Base-by-base conservation (phyloP, 1,140 invertebrate species). In the Babylonia areolata region DNA sequence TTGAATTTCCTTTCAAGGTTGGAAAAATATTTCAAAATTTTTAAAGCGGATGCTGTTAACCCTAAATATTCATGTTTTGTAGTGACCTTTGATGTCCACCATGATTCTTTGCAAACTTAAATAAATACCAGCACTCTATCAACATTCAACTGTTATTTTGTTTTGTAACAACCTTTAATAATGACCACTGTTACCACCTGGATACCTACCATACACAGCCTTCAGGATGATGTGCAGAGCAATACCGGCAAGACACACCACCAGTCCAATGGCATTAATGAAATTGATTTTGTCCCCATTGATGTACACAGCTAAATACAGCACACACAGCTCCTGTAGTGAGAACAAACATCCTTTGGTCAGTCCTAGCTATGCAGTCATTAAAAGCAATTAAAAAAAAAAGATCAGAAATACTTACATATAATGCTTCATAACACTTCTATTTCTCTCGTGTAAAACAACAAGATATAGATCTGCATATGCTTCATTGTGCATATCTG, bases 221-320 rank as follows among this genome's bases (percentile, higher is more conserved):
- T 99, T 99, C 91, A 98, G 96, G 37, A 97, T 93, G 33, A 99
- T 96, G 94, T 99, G 99, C 78, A 97, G 95, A 17, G 95, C 95
- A 89, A 99, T 99, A 81, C 99, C 99, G 79, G 96, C 94, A 86
- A 99, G 94, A 93, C 98, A 99, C 20, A 99, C 94, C 15, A 97
- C 93, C 58, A 99, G 94, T 3, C 99, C 99, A 37, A 97, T 94
- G 33, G 97, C 96, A 95, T 99, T 99, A 2, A 99, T 95, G 1
- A 95, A 91, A 86, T 96, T 97, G 90, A 99, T 96, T 89, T 96
- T 95, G 93, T 99, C 98, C 28, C 97, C 97, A 92, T 97, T 97
- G 84, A 97, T 96, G 89, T 96, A 95, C 85, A 98, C 96, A 23
- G 98, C 98, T 90, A 99, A 93, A 15, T 96, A 96, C 86, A 99